A percentile compares a stretch with the other conserved stretches of the same genome.
Evolutionary conservation across 2,113 vertebrate species (phyloP).

Genomic region (Prunella fulvescens): DNA sequence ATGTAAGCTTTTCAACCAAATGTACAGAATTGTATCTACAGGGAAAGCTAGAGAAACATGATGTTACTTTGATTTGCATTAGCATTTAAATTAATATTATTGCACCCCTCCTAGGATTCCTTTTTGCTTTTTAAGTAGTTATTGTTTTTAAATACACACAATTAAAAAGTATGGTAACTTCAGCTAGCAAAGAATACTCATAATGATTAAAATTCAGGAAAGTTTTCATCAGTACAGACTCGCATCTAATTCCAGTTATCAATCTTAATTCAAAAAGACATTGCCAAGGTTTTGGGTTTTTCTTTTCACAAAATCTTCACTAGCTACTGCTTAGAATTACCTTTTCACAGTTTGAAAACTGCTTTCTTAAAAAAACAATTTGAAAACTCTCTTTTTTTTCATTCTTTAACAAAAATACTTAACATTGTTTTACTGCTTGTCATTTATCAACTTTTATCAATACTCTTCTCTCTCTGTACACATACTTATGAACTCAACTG

Average conservation of each 20-base stretch:
- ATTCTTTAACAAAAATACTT: not conserved
- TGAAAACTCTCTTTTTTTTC: not conserved
- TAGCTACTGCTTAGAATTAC: not conserved
- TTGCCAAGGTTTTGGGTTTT: conserved; percentile 58
- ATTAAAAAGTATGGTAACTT: conserved; percentile 43
- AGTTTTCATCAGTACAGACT: conserved; percentile 40
- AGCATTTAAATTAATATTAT: conserved; percentile 53
- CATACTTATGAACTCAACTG: not conserved
- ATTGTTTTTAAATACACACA: conserved; percentile 12
- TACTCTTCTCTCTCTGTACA: conserved; percentile 10
- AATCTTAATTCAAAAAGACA: conserved; percentile 55
- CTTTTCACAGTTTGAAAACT: conserved; percentile 15
- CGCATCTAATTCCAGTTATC: not conserved
- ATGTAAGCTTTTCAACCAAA: conserved; percentile 30
- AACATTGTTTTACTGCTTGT: not conserved
- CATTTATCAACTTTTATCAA: not conserved
- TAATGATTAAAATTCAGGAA: conserved; percentile 29
- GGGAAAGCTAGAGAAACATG: conserved; percentile 47
- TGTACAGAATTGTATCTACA: conserved; percentile 21
- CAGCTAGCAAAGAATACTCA: conserved; percentile 52
- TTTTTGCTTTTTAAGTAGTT: conserved; percentile 42
- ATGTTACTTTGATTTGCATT: conserved; percentile 16
- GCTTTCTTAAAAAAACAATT: not conserved
- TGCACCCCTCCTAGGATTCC: conserved; percentile 45
- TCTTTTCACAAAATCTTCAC: not conserved